Base-by-base conservation (phyloP, 2,888 invertebrate genomes). In the Pseudococcus viburni region DNA sequence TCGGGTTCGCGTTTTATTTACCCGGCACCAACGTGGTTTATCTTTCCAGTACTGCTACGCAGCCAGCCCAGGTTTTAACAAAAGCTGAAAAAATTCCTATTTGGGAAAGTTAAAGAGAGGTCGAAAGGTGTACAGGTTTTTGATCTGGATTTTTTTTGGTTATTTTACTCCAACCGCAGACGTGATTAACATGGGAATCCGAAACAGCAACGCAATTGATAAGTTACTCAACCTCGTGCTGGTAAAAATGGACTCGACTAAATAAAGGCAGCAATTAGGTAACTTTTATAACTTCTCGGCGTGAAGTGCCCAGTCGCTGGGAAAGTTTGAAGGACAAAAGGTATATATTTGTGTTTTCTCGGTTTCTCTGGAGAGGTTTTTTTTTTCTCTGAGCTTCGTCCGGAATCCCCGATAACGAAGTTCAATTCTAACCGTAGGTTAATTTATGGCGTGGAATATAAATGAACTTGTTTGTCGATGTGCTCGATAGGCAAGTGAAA, bases 311-410 rank as follows among this genome's bases (percentile, higher is more conserved):
- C 42, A 42, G n/a, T 46, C 19, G n/a, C 42, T 80, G 80, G 42
- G 3, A 42, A 80, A 80, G 19, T 80, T 80, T 80, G 33, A 73
- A 73, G 68, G 68, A 73, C 68, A 73, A 73, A 73, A 73, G 68
- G 68, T 73, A 51, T 51, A 33, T 73, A 73, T 73, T 73, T 73
- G 33, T 73, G 68, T 73, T 73, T 73, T 73, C 68, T 73, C 68
- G 68, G 33, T 73, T 73, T 73, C 68, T 73, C 68, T 12, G 12
- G 68, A 73, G 68, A 22, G 68, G 26, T 73, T 33, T 73, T 33
- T 73, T 73, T 73, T 73, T 59, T 59, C 17, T 55, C 5, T 73
- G 33, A 19, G n/a, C 22, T 22, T 73, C 11, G 26, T 26, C n/a
- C 33, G 4, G 83, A 80, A 39, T 11, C 83, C 77, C 7, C 8